Evolutionary conservation across 2,113 vertebrate genomes (phyloP).

Genomic region (Kryptolebias marmoratus): DNA sequence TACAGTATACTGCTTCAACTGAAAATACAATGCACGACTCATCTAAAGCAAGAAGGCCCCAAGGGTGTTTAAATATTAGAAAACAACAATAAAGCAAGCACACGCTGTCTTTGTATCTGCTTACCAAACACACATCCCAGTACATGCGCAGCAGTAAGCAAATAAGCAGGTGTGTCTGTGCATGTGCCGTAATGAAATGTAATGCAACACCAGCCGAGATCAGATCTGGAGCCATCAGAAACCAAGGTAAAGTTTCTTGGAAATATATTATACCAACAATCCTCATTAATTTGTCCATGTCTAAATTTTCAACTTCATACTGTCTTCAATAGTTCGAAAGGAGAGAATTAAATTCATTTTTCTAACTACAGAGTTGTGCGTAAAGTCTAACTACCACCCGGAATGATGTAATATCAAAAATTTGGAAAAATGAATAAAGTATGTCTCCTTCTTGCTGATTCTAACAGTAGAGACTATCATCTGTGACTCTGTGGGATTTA

Average conservation of each 20-base stretch:
- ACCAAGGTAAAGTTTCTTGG: slow-evolving; percentile 30
- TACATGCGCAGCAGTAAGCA: slow-evolving; percentile 36
- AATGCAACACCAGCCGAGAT: slow-evolving; percentile 31
- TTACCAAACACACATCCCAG: slow-evolving; percentile 45
- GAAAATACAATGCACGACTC: not conserved
- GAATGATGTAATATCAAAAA: not conserved
- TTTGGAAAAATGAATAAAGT: no score
- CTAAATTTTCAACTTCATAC: not conserved
- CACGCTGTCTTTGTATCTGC: slow-evolving; percentile 23
- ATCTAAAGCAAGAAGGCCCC: not conserved
- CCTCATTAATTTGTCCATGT: not conserved
- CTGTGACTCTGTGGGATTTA: not conserved
- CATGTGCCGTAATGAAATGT: slow-evolving; percentile 42
- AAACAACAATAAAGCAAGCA: slow-evolving; percentile 11
- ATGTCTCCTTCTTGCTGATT: not conserved
- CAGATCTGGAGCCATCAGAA: slow-evolving; percentile 5
- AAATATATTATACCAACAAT: slow-evolving; percentile 24
- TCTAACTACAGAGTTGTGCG: not conserved
- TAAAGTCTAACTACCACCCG: not conserved
- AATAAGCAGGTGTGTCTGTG: slow-evolving; percentile 45
- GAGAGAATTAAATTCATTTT: not conserved
- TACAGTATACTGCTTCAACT: not conserved
- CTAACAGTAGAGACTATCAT: no score
- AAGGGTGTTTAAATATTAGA: slow-evolving; percentile 10
- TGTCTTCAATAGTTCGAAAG: not conserved